A percentile compares a stretch with the other conserved stretches of the same genome.
Evolutionary conservation across 2,797 vertebrate genomes (phyloP).

Genomic region (Cossypha heuglini): DNA sequence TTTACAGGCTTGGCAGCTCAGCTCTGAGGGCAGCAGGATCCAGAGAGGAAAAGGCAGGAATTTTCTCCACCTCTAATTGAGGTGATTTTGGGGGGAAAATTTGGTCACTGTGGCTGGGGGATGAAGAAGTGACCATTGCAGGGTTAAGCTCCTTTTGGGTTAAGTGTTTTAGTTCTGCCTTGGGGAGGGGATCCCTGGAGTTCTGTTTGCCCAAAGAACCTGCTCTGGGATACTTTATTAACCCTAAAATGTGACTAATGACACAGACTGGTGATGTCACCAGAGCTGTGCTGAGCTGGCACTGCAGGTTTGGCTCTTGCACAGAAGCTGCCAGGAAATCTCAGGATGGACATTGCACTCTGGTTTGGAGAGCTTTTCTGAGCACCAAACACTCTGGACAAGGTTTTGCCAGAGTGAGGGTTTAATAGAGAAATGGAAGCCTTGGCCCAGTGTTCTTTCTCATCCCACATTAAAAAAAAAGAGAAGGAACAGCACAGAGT

Average conservation of each 20-base stretch:
- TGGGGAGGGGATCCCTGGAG: not conserved
- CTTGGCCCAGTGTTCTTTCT: not conserved
- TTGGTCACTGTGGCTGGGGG: accelerated
- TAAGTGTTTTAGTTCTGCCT: not conserved
- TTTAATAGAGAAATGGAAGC: conserved; percentile 39
- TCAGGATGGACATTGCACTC: not conserved
- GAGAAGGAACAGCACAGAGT: not conserved
- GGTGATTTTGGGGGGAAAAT: not conserved
- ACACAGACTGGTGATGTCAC: not conserved
- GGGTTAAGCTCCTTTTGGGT: not conserved
- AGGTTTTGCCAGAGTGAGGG: not conserved
- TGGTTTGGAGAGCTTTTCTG: not conserved
- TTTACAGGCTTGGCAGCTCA: not conserved
- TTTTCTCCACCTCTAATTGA: not conserved
- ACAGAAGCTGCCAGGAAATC: not conserved
- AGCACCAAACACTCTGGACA: not conserved
- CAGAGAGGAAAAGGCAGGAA: not conserved
- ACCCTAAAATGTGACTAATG: not conserved
- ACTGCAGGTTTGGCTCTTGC: not conserved
- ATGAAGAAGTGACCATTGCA: not conserved
- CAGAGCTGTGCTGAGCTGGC: not conserved
- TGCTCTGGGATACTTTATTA: not conserved
- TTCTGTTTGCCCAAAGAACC: not conserved
- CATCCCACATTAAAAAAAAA: not conserved
- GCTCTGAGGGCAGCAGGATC: not conserved